Evolutionary conservation across 2,797 vertebrate species (phyloP).

Genomic region (Phalloptychus januarius): DNA sequence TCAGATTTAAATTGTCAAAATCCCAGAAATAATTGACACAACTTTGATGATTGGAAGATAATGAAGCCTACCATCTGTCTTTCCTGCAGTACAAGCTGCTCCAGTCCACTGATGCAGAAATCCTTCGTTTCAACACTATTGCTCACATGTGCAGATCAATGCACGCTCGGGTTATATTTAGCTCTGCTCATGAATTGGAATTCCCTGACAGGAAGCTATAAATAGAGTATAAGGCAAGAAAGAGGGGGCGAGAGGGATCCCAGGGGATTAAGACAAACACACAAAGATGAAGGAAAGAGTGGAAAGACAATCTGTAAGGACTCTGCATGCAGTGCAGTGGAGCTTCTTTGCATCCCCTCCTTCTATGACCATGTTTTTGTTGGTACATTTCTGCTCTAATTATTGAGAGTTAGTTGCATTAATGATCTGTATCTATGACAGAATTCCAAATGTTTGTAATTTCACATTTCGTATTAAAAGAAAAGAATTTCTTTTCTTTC

Average conservation of each 20-base stretch:
- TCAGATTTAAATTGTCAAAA: neutral
- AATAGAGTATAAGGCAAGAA: slow-evolving; percentile 65
- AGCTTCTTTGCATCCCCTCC: neutral
- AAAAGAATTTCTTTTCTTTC: too few relatives aligned
- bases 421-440: neutral
- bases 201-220: slow-evolving; percentile 76
- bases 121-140: slow-evolving; percentile 34
- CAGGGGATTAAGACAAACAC: slow-evolving; percentile 47
- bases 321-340: slow-evolving; percentile 19
- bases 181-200: slow-evolving; percentile 67
- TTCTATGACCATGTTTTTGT: neutral
- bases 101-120: slow-evolving; percentile 49
- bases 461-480: neutral
- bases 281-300: slow-evolving; percentile 32
- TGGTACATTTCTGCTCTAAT: neutral
- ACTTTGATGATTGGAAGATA: neutral
- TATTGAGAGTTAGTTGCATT: neutral
- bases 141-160: slow-evolving; percentile 60
- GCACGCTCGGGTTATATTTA: slow-evolving; percentile 69
- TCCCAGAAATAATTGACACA: neutral
- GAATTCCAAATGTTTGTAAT: neutral
- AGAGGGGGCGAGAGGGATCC: slow-evolving; percentile 53
- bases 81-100: slow-evolving; percentile 19
- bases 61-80: neutral
- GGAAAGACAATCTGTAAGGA: slow-evolving; percentile 24